Evolutionary conservation across 2,797 vertebrate genomes (phyloP).

Genomic region (Pangasius macronema): DNA sequence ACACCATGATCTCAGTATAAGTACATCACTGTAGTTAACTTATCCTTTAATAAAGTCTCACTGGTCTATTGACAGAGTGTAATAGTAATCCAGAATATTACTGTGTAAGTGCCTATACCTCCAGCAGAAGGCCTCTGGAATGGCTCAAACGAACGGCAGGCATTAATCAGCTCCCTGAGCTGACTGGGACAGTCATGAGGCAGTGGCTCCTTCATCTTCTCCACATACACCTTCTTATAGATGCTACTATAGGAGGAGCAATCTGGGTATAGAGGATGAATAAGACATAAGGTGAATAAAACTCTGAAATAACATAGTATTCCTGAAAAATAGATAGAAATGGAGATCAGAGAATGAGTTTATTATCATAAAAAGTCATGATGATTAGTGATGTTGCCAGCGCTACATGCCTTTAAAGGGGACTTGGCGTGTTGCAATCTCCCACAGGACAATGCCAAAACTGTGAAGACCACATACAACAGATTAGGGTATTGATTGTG

Average conservation of each 20-base stretch:
- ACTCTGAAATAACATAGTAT: not conserved
- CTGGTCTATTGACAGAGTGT: not conserved
- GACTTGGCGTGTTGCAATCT: slow-evolving; percentile 76
- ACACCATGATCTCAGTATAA: not conserved
- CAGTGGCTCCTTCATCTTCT: slow-evolving; percentile 66
- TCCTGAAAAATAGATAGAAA: not conserved
- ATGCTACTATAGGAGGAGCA: slow-evolving; percentile 57
- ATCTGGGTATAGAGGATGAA: slow-evolving; percentile 12
- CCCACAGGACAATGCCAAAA: slow-evolving; percentile 89
- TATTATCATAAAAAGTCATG: not conserved
- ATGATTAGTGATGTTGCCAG: not conserved
- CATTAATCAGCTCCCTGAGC: slow-evolving; percentile 70
- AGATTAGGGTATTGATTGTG: not conserved
- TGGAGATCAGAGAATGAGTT: not conserved
- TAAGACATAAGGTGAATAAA: not conserved
- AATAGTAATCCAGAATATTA: not conserved
- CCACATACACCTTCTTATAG: slow-evolving; percentile 65
- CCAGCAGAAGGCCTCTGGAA: slow-evolving; percentile 78
- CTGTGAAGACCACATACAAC: slow-evolving; percentile 65
- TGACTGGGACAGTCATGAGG: slow-evolving; percentile 72
- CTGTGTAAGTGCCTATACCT: slow-evolving; percentile 64
- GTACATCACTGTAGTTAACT: not conserved
- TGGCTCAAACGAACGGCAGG: slow-evolving; percentile 71
- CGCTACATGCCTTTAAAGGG: slow-evolving; percentile 78
- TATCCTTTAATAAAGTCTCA: not conserved